Conservation (phyloP, 1,140 invertebrate genomes). For the Gonatopus flavifemur region DNA sequence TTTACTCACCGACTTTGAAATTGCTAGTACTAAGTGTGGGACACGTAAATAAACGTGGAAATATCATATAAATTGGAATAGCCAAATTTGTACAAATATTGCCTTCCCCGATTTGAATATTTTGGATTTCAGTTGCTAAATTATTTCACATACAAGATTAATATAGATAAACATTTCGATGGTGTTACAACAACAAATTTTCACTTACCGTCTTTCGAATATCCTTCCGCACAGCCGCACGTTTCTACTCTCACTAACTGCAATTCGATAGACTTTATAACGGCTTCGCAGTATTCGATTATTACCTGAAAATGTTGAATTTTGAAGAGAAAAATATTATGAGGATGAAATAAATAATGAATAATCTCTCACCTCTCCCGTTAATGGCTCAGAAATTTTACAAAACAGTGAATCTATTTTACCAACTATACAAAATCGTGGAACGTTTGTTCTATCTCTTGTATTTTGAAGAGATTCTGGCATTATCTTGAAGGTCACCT, state of each 20-base stretch:
- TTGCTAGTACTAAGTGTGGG: slow-evolving; percentile 87
- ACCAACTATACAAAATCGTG: slow-evolving; percentile 81
- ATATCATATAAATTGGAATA: slow-evolving; percentile 94
- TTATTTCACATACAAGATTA: slow-evolving; percentile 27
- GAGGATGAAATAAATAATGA: not conserved
- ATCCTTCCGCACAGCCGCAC: slow-evolving; percentile 93
- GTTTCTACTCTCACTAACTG: slow-evolving; percentile 94
- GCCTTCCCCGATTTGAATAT: slow-evolving; percentile 95
- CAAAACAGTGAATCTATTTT: slow-evolving; percentile 80
- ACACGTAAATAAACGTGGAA: slow-evolving; percentile 93
- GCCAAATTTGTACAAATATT: slow-evolving; percentile 79
- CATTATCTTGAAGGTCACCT: slow-evolving; percentile 78
- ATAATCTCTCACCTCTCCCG: slow-evolving; percentile 71
- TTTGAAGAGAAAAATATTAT: not conserved
- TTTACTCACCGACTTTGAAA: slow-evolving; percentile 89
- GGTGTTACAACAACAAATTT: no score
- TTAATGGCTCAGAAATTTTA: slow-evolving; percentile 83
- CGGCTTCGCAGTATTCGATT: slow-evolving; percentile 74
- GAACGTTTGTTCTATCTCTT: slow-evolving; percentile 69
- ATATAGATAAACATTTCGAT: no score
- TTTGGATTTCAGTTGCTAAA: slow-evolving; percentile 95
- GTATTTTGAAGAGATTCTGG: slow-evolving; percentile 78
- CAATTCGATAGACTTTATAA: slow-evolving; percentile 91
- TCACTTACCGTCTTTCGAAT: slow-evolving; percentile 82
- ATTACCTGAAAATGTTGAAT: slow-evolving; percentile 57